Base-by-base conservation (phyloP, 2,888 invertebrate genomes). In the Phyllotreta cruciferae region DNA sequence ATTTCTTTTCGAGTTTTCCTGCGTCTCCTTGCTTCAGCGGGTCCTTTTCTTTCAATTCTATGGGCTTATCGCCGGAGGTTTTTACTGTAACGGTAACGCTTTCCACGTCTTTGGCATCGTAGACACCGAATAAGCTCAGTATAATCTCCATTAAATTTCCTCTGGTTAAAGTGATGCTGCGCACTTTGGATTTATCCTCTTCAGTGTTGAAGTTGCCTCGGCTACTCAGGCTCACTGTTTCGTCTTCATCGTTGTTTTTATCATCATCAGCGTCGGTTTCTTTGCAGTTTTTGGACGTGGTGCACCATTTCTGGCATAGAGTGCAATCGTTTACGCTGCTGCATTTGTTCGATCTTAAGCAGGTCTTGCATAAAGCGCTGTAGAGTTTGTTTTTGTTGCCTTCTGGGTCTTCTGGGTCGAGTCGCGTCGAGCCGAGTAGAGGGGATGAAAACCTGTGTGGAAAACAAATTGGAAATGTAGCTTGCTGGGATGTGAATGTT, bases 91-190 rank as follows among this genome's bases (percentile, higher is more conserved):
- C 60, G 8, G 55, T 55, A 6, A 65, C 37, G 6, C 61, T 66
- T 13, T 70, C 67, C 37, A 73, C 64, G 39, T 71, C 68, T 10
- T 52, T 55, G 13, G 47, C 38, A 50, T 71, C 52, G 5, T 11
- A 38, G 14, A 73, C 58, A 6, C 70, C 70, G 8, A 71, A 41
- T 37, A 71, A 57, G 42, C 54, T 61, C 36, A 67, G 61, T 35
- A 73, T 64, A 9, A 68, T 56, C 1, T 71, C 67, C 49, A 70
- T 70, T 0, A 44, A 47, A 35, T 37, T 10, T 3, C 65, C 65
- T 1, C 37, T 39, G 9, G 44, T 47, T 10, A 60, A 36, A 2
- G 52, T 56, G 24, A 64, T 39, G 9, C 52, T 64, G 24, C 56
- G 56, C 39, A 39, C 52, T 24, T 62, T 39, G n/a, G 35, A 13